Conservation (phyloP, 1,140 invertebrate genomes). For the Episyrphus balteatus region DNA sequence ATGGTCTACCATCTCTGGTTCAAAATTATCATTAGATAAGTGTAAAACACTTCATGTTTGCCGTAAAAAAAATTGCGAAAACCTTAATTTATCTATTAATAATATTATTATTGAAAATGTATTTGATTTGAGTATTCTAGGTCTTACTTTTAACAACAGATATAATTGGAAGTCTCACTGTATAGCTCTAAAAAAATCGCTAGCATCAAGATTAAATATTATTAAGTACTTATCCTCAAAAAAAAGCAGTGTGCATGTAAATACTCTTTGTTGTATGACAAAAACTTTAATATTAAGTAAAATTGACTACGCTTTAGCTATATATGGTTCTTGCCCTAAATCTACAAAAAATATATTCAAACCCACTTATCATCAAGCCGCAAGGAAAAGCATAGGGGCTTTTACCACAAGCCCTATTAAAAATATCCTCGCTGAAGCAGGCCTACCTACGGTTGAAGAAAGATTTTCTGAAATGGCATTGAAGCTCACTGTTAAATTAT, state of each 20-base stretch:
- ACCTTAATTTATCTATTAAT: slow-evolving; percentile 2
- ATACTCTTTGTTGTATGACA: background rate
- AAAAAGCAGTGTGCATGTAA: background rate
- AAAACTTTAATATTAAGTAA: slow-evolving; percentile 2
- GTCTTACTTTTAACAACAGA: slow-evolving; percentile 1
- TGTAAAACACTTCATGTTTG: slow-evolving; percentile 4
- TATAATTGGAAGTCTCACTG: background rate
- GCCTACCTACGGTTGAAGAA: background rate
- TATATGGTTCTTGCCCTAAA: background rate
- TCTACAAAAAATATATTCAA: background rate
- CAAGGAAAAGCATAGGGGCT: background rate
- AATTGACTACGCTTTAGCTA: slow-evolving; percentile 1
- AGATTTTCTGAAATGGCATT: slow-evolving; percentile 1
- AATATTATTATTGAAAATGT: background rate
- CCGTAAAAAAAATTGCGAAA: background rate
- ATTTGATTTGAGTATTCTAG: slow-evolving; percentile 1
- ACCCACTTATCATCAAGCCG: background rate
- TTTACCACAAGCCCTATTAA: background rate
- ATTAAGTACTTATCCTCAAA: slow-evolving; percentile 1
- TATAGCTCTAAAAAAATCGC: background rate
- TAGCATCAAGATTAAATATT: slow-evolving; percentile 1
- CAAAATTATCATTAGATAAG: slow-evolving; percentile 4
- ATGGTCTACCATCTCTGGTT: background rate
- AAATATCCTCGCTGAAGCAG: background rate
- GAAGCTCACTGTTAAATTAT: background rate